A percentile compares a stretch with the other conserved stretches of the same genome.
Conservation (phyloP, 2,113 vertebrate species). For the Petrocephalus microphthalmus region DNA sequence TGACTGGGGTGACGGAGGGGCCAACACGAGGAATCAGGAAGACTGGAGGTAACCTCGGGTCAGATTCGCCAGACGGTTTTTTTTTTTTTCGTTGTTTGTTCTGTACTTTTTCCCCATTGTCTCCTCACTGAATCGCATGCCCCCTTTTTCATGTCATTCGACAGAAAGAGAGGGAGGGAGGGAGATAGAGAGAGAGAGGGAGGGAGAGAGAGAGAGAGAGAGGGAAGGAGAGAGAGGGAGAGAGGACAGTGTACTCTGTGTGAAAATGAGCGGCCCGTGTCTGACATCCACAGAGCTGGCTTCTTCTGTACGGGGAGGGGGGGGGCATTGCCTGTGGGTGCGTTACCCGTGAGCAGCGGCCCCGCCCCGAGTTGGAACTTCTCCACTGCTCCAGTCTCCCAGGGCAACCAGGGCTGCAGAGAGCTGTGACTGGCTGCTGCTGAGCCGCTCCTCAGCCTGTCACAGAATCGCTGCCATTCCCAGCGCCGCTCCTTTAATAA, state of each 20-base stretch:
- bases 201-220: background rate
- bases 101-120: background rate
- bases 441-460: slow-evolving; percentile 2
- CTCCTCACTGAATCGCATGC: background rate
- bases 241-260: background rate
- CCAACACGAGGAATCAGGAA: background rate
- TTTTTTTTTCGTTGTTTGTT: background rate
- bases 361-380: slow-evolving; percentile 20
- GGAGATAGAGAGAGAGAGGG: background rate
- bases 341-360: background rate
- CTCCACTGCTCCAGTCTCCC: slow-evolving; percentile 19
- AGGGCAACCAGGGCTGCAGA: slow-evolving; percentile 23
- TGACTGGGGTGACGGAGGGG: background rate
- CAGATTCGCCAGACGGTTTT: background rate
- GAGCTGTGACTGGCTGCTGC: slow-evolving; percentile 8
- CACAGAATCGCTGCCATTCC: slow-evolving; percentile 4
- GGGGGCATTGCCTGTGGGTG: background rate
- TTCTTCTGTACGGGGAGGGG: background rate
- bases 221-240: background rate
- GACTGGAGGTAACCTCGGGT: background rate
- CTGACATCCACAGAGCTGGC: background rate
- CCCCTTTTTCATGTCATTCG: background rate
- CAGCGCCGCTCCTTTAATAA: background rate
- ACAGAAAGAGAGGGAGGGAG: background rate
- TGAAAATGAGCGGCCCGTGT: background rate